Base-by-base conservation (phyloP, 2,888 invertebrate species). In the Adela reaumurella region DNA sequence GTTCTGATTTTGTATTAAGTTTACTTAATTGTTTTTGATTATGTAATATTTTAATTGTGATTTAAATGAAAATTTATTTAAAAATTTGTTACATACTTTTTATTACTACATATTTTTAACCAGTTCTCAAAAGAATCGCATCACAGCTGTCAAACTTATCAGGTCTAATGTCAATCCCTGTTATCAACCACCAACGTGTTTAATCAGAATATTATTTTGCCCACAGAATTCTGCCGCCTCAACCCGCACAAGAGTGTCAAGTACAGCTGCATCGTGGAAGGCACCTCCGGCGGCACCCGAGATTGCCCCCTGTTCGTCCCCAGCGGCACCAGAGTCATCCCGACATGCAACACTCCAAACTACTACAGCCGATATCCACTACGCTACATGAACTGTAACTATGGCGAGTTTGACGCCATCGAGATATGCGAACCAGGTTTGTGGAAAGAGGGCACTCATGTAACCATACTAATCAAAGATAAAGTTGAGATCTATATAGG, bases 361-460 rank as follows among this genome's bases (percentile, higher is more conserved):
- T 70, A 70, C 58, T 67, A 67, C 54, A 57, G 58, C n/a, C 14
- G 58, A 2, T 53, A 53, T 0, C 52, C 55, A 0, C 56, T 65
- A 0, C 50, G 52, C 20, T 52, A 54, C 51, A 69, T 70, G 68
- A 55, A 51, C 11, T 71, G 71, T 55, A 54, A 60, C 19, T 60
- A 63, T 1, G 67, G 65, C 14, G 59, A 52, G 41, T 72, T 69
- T 68, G 60, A 64, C 55, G 55, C 63, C 52, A 50, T 56, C 5
- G 61, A 66, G 3, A 54, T 51, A 2, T 72, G 71, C 56, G 48
- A 51, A 6, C 62, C 68, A 66, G 71, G 69, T 71, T 60, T 62
- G 65, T 19, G 46, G 14, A 62, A 58, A 61, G 59, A 59, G 45
- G 68, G 65, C 17, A 65, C 62, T 19, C 67, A 68, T 44, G 59